Evolutionary conservation across 1,140 invertebrate species (phyloP).

Genomic region (Trinorchestia longiramus): DNA sequence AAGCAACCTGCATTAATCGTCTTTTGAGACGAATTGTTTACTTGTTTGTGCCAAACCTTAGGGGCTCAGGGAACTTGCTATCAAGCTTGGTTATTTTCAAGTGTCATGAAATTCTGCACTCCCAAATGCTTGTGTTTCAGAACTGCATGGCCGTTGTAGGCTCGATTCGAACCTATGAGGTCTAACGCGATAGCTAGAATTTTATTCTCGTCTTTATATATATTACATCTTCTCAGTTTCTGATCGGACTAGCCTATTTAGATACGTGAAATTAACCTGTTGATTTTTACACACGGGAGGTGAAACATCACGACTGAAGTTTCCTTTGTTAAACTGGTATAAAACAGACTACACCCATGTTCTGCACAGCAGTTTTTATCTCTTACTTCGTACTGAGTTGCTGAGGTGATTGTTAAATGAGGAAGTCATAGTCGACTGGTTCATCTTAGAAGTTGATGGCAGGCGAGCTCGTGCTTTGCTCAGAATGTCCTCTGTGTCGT

Average conservation of each 20-base stretch:
- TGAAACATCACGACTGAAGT: neutral
- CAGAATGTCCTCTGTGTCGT: neutral
- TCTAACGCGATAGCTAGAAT: neutral
- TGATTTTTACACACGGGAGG: neutral
- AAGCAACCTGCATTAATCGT: no score
- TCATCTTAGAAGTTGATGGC: neutral
- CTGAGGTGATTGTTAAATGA: neutral
- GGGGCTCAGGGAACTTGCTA: neutral
- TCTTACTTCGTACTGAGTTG: neutral
- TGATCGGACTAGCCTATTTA: neutral
- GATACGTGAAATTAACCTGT: neutral
- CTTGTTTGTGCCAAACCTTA: neutral
- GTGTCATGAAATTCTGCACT: neutral
- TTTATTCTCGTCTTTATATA: neutral
- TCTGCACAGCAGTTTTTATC: neutral
- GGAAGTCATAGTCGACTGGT: neutral
- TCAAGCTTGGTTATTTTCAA: neutral
- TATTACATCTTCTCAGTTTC: neutral
- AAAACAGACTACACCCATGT: neutral
- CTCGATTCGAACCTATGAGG: neutral
- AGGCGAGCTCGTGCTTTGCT: neutral
- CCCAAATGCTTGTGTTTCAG: neutral
- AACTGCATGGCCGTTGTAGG: neutral
- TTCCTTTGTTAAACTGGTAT: neutral
- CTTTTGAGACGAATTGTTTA: no score